Conservation (phyloP, 2,888 invertebrate species). For the Dolichomitus sp. region DNA sequence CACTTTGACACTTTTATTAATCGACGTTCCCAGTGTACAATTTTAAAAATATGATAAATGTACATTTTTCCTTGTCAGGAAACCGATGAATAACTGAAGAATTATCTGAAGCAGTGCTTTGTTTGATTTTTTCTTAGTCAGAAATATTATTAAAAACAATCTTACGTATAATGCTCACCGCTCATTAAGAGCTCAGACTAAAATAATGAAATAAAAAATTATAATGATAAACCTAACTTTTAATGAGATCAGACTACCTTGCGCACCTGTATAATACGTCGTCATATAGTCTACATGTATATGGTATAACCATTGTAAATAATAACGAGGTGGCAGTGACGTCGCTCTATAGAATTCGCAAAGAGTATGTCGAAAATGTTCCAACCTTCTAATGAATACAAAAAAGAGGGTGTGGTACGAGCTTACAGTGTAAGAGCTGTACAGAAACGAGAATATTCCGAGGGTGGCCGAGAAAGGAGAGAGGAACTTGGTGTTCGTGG, state of each 20-base stretch:
- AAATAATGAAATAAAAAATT: neutral
- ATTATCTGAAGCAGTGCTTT: neutral
- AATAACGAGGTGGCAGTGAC: slow-evolving; percentile 9
- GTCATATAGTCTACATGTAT: neutral
- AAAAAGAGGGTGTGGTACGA: slow-evolving; percentile 21
- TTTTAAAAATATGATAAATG: neutral
- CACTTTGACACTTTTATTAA: neutral
- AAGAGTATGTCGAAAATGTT: slow-evolving; percentile 41
- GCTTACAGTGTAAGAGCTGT: slow-evolving; percentile 23
- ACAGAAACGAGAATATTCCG: slow-evolving; percentile 29
- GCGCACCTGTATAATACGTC: neutral
- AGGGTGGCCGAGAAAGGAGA: slow-evolving; percentile 16
- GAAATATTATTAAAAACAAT: slow-evolving; percentile 4
- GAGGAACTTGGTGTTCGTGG: slow-evolving; percentile 5
- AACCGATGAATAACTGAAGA: neutral
- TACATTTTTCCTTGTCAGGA: neutral
- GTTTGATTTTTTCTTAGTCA: neutral
- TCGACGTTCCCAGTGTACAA: neutral
- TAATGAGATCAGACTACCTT: slow-evolving; percentile 29
- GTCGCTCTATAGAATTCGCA: slow-evolving; percentile 39
- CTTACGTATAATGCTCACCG: neutral
- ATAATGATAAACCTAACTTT: slow-evolving; percentile 47
- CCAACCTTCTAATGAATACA: slow-evolving; percentile 31
- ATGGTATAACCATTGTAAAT: slow-evolving; percentile 2
- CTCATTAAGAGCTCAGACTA: slow-evolving; percentile 20